Base-by-base conservation (phyloP, 2,888 invertebrate species). In the Chrysolina haemoptera region DNA sequence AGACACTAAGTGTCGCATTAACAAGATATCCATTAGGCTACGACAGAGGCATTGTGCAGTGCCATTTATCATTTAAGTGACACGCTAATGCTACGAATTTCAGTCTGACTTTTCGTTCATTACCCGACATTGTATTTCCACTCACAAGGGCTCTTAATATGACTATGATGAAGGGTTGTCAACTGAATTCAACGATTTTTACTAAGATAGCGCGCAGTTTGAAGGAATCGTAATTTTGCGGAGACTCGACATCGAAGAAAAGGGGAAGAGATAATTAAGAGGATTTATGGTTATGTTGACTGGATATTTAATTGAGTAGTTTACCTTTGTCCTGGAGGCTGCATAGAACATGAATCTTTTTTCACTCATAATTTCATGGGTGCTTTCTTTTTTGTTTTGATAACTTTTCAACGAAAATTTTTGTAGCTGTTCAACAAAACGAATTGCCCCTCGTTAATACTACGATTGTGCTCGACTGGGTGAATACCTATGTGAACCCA, bases 41-140 rank as follows among this genome's bases (percentile, higher is more conserved):
- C 59, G 62, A 66, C 65, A 69, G 48, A 65, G 59, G 59, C 66
- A 69, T 69, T 73, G 69, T 66, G 59, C 65, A 66, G 55, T 14
- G n/a, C 43, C 66, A 73, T 73, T 73, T 62, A 73, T 73, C 73
- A 69, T 73, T 35, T 59, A 64, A 43, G 50, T 69, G 73, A 69
- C 69, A 69, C 64, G 65, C 46, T 73, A 68, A 73, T 69, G 65
- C 73, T 62, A 27, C 40, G 69, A 69, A 73, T 73, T 69, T 50
- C 62, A 69, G 50, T 50, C 69, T 68, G 69, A 73, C 69, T 73
- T 69, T 69, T 73, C 68, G 48, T 73, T 69, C 73, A 73, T 73
- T 69, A 73, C 65, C 69, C 65, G 73, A 73, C 65, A 69, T 73
- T 73, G 69, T 73, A 73, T 65, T 73, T 62, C 63, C 53, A 62